A percentile compares a stretch with the other conserved stretches of the same genome.
phyloP scores from a whole-genome alignment of 2,797 vertebrate species.

The Otolemur crassicaudatus region DNA sequence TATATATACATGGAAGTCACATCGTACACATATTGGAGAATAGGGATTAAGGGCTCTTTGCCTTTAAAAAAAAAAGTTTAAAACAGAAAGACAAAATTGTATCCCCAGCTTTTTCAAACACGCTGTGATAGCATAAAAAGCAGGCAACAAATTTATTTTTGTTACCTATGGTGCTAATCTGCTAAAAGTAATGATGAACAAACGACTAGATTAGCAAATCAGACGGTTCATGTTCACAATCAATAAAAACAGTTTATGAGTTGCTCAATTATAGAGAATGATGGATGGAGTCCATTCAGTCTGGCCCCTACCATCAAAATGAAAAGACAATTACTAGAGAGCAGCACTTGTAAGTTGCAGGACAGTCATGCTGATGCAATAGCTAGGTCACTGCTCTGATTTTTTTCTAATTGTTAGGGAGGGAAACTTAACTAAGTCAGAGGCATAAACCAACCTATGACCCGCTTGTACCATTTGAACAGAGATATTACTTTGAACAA shows the following conservation, averaged over 20 bases:
- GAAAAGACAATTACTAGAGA: conserved; percentile 22
- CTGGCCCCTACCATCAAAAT: conserved; percentile 7
- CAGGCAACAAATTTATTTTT: conserved; percentile 69
- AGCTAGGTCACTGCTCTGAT: conserved; percentile 34
- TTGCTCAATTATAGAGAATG: not conserved
- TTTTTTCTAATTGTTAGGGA: conserved; percentile 44
- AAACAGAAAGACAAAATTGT: conserved; percentile 78
- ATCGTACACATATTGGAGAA: conserved; percentile 85
- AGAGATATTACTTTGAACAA: conserved; percentile 39
- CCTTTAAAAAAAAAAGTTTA: conserved; percentile 51
- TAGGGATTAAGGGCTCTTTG: conserved; percentile 63
- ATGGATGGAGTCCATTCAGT: not conserved
- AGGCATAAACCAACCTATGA: conserved; percentile 36
- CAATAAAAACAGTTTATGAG: not conserved
- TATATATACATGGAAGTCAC: conserved; percentile 90
- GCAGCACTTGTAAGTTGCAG: conserved; percentile 9
- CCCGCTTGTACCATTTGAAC: not conserved
- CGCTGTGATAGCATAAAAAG: conserved; percentile 63
- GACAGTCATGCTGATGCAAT: conserved; percentile 26
- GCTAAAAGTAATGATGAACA: conserved; percentile 47
- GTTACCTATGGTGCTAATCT: conserved; percentile 59
- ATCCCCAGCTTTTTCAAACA: conserved; percentile 78
- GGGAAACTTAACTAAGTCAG: conserved; percentile 1
- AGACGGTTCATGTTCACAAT: conserved; percentile 19
- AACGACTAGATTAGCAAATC: not conserved